phyloP scores from a whole-genome alignment of 2,113 vertebrate genomes.

The Alethe diademata region DNA sequence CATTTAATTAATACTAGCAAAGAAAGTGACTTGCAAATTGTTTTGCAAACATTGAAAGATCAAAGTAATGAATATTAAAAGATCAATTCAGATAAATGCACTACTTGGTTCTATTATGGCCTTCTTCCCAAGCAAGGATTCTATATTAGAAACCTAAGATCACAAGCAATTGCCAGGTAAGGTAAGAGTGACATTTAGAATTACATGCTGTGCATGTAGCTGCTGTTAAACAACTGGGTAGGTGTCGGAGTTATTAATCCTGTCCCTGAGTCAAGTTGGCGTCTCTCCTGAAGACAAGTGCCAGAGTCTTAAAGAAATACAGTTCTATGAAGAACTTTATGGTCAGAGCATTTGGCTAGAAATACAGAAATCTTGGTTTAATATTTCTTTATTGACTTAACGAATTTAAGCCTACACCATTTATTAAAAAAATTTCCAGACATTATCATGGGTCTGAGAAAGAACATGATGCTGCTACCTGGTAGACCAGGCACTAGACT shows the following conservation, averaged over 20 bases:
- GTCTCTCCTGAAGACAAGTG: neutral
- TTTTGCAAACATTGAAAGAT: neutral
- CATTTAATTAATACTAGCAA: neutral
- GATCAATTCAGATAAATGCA: neutral
- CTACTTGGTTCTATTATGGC: neutral
- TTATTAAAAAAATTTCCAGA: neutral
- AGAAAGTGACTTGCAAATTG: neutral
- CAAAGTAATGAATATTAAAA: neutral
- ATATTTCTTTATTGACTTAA: neutral
- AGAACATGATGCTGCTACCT: neutral
- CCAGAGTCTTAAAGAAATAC: neutral
- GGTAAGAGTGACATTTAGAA: constrained; percentile 18
- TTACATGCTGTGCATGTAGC: neutral
- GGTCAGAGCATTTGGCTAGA: neutral
- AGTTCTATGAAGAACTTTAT: neutral
- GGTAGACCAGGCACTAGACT: neutral
- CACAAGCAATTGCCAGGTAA: neutral
- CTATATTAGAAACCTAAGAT: neutral
- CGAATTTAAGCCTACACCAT: neutral
- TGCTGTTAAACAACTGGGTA: neutral
- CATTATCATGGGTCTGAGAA: neutral
- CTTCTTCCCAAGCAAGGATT: neutral
- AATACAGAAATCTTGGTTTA: neutral
- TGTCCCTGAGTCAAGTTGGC: neutral
- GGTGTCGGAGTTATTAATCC: neutral